These are phyloP conservation scores for Metopolophium dirhodum DNA, from an alignment of 1,140 invertebrate genomes.

Conservation along the genomic window DNA sequence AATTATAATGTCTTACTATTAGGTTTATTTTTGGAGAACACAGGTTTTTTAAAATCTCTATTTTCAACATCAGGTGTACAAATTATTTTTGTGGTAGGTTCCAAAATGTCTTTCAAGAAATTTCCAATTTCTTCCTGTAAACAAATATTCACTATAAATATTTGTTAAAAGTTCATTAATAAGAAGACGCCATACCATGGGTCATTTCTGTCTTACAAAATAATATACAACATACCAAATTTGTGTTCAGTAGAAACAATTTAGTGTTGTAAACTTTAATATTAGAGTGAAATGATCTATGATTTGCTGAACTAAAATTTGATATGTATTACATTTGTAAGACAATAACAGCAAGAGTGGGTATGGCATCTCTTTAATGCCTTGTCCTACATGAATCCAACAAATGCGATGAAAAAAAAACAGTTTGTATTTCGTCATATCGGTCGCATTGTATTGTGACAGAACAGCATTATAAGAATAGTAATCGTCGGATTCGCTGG, in stretches of 20 bases:
- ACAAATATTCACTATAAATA: neutral
- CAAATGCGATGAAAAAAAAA: too few relatives aligned
- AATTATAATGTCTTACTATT: slow-evolving; percentile 8
- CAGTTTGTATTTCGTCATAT: too few relatives aligned
- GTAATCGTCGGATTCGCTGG: too few relatives aligned
- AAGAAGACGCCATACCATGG: neutral
- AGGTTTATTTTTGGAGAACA: slow-evolving; percentile 36
- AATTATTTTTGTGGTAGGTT: slow-evolving; percentile 33
- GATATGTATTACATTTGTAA: too few relatives aligned
- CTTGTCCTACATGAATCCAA: too few relatives aligned
- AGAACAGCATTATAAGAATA: too few relatives aligned
- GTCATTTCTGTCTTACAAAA: neutral
- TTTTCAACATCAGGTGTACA: slow-evolving; percentile 43
- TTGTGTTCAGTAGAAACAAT: neutral
- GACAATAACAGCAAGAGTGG: too few relatives aligned
- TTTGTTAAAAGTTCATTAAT: neutral
- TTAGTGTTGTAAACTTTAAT: too few relatives aligned
- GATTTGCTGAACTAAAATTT: too few relatives aligned
- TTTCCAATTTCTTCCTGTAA: slow-evolving; percentile 48
- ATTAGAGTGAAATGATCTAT: neutral
- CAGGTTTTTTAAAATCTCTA: slow-evolving; percentile 43
- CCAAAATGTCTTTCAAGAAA: slow-evolving; percentile 50
- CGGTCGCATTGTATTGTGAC: too few relatives aligned
- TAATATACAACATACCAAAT: neutral
- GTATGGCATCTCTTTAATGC: too few relatives aligned